These are phyloP conservation scores for Drosophila lacertosa DNA, from an alignment of 1,140 invertebrate genomes.

Conservation along the genomic window DNA sequence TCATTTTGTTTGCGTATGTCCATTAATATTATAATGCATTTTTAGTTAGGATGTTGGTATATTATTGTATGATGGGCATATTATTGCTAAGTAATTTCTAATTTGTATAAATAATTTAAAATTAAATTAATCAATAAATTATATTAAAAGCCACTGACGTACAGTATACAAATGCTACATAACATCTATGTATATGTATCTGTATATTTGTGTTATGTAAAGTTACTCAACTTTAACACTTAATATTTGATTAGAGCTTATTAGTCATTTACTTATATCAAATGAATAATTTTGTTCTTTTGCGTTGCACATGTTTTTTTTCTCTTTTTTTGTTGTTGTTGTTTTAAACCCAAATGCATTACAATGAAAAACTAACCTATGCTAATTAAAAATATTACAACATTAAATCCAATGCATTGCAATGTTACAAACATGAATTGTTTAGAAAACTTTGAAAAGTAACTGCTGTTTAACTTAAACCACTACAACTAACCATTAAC, in stretches of 20 bases:
- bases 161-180: constrained; percentile 23
- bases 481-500: constrained; percentile 19
- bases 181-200: constrained; percentile 8
- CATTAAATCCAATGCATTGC: constrained; percentile 1
- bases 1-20: not conserved
- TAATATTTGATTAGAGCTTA: constrained; percentile 7
- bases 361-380: constrained; percentile 21
- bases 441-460: not conserved
- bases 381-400: constrained; percentile 29
- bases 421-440: constrained; percentile 14
- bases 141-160: constrained; percentile 39
- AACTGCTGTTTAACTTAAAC: not conserved
- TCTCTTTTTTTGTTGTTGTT: not conserved
- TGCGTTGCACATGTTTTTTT: too few relatives aligned
- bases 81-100: constrained; percentile 44
- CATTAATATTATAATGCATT: too few relatives aligned
- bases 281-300: constrained; percentile 3
- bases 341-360: constrained; percentile 11
- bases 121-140: constrained; percentile 41
- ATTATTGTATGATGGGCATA: constrained; percentile 12
- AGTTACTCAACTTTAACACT: constrained; percentile 12
- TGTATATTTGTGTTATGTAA: not conserved
- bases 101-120: constrained; percentile 38
- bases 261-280: constrained; percentile 6
- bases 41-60: constrained; percentile 9